phyloP scores from a whole-genome alignment of 23 tunicate genomes.

The Halocynthia aurantium region DNA sequence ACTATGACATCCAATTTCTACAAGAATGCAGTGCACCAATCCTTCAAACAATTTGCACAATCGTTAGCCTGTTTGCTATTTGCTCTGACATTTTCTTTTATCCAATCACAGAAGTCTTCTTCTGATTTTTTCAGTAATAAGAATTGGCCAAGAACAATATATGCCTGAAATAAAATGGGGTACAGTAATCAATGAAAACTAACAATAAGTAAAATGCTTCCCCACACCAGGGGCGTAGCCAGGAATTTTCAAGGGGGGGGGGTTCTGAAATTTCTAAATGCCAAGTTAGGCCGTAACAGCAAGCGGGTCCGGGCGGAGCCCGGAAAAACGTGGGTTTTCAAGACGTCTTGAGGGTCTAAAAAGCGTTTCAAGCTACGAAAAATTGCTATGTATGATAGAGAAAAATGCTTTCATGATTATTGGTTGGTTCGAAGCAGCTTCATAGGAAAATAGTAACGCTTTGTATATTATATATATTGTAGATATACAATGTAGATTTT shows the following conservation, averaged over 20 bases:
- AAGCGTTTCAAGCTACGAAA: too few relatives aligned
- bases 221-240: too few relatives aligned
- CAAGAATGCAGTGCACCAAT: conserved; percentile 84
- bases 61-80: conserved; percentile 46
- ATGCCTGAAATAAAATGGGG: conserved; percentile 51
- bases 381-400: too few relatives aligned
- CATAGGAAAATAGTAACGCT: too few relatives aligned
- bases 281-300: background rate
- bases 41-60: conserved; percentile 41
- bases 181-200: background rate
- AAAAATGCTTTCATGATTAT: too few relatives aligned
- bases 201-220: background rate
- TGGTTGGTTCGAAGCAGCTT: too few relatives aligned
- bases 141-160: conserved; percentile 78
- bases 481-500: too few relatives aligned
- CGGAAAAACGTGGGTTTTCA: too few relatives aligned
- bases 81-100: conserved; percentile 41
- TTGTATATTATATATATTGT: too few relatives aligned
- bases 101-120: conserved; percentile 74
- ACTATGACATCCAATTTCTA: background rate
- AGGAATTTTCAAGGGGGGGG: too few relatives aligned
- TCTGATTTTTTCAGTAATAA: conserved; percentile 54
- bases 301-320: too few relatives aligned
- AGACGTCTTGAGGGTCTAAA: too few relatives aligned
- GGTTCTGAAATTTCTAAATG: background rate